phyloP scores from a whole-genome alignment of 2,113 vertebrate species.

The Phoenicopterus ruber region DNA sequence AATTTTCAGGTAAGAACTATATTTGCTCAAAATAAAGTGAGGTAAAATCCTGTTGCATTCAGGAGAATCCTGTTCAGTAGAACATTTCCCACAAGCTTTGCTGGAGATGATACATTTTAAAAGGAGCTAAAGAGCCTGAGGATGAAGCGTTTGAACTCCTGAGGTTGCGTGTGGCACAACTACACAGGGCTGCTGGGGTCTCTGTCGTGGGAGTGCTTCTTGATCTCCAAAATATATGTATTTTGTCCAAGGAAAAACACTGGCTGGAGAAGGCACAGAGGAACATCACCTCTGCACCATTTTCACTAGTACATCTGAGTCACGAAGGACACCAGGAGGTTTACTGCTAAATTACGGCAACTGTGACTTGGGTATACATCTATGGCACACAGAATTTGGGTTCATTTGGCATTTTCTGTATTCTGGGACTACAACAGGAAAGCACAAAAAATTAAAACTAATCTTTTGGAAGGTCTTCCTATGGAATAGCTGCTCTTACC shows the following conservation, averaged over 20 bases:
- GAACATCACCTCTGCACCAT: not conserved
- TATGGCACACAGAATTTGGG: not conserved
- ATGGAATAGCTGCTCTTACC: slow-evolving; percentile 27
- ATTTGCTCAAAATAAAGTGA: not conserved
- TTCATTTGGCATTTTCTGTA: not conserved
- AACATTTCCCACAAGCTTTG: not conserved
- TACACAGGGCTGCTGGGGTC: fast-evolving
- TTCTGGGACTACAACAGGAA: not conserved
- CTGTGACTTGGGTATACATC: not conserved
- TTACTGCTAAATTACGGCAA: not conserved
- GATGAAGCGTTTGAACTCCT: not conserved
- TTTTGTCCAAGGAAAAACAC: not conserved
- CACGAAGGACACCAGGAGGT: not conserved
- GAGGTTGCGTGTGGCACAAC: not conserved
- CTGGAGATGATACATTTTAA: not conserved
- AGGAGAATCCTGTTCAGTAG: too few relatives aligned
- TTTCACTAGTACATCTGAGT: not conserved
- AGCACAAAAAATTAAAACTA: slow-evolving; percentile 5
- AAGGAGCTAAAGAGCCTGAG: not conserved
- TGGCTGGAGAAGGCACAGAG: not conserved
- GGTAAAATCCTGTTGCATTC: not conserved
- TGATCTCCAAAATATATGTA: not conserved
- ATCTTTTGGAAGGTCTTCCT: slow-evolving; percentile 37
- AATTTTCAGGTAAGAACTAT: slow-evolving; percentile 41
- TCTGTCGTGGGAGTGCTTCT: not conserved